Evolutionary conservation across 2,113 vertebrate species (phyloP).

Genomic region (Columbina picui): DNA sequence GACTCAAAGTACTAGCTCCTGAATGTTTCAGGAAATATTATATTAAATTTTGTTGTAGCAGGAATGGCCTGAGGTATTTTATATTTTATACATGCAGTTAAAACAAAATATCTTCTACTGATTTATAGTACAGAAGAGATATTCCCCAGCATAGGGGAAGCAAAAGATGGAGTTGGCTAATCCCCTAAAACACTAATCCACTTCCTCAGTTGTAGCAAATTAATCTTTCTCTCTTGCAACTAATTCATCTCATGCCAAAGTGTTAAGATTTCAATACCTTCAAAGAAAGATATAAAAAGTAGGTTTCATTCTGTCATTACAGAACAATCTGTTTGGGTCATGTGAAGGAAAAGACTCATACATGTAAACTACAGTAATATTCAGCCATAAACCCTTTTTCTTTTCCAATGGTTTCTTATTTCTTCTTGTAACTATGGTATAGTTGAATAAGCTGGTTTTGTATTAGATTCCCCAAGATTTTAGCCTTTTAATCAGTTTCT

Average conservation of each 20-base stretch:
- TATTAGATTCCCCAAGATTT: neutral
- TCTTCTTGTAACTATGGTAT: neutral
- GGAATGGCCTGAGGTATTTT: neutral
- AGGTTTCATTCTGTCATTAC: neutral
- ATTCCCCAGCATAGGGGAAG: neutral
- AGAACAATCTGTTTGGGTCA: neutral
- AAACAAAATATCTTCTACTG: neutral
- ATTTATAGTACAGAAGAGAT: neutral
- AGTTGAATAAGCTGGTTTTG: neutral
- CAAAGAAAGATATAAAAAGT: neutral
- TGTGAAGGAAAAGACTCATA: neutral
- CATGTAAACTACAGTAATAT: neutral
- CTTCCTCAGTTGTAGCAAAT: neutral
- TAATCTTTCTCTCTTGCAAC: neutral
- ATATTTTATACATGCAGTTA: neutral
- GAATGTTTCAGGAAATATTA: constrained; percentile 1
- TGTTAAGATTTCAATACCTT: neutral
- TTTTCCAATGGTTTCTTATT: neutral
- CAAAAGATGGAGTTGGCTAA: neutral
- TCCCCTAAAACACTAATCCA: neutral
- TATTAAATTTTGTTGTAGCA: neutral
- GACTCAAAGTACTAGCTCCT: neutral
- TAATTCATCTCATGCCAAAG: neutral
- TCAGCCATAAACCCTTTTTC: neutral
- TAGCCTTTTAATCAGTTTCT: neutral